Evolutionary conservation across 2,888 invertebrate species (phyloP).

Genomic region (Caenorhabditis virilis): DNA sequence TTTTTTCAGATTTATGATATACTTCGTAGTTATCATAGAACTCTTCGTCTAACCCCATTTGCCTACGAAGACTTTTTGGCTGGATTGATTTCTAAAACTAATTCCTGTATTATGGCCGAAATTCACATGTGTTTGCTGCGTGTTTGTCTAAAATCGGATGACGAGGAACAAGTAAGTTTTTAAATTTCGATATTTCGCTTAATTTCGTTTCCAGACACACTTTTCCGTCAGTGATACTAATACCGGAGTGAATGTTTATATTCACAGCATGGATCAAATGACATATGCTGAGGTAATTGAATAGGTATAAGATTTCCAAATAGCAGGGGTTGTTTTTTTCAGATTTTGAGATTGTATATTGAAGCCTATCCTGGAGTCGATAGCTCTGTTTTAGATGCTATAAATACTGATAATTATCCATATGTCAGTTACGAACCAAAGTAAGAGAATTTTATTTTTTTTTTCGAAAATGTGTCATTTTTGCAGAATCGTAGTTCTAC

Average conservation of each 20-base stretch:
- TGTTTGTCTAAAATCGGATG: constrained; percentile 84
- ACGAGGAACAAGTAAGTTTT: constrained; percentile 75
- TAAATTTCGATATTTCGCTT: not conserved
- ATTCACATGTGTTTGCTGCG: constrained; percentile 91
- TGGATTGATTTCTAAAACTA: constrained; percentile 86
- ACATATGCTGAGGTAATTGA: constrained; percentile 87
- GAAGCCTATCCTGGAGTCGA: constrained; percentile 26
- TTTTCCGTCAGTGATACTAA: constrained; percentile 83
- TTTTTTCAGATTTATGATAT: constrained; percentile 85
- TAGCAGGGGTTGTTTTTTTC: not conserved
- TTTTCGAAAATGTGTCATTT: constrained; percentile 74
- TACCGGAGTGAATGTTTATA: constrained; percentile 90
- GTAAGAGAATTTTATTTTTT: constrained; percentile 7
- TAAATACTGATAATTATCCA: constrained; percentile 75
- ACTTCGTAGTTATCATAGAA: constrained; percentile 82
- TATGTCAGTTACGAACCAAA: constrained; percentile 79
- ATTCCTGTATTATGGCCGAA: constrained; percentile 82
- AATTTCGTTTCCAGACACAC: constrained; percentile 20
- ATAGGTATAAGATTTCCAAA: not conserved
- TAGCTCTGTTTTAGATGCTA: constrained; percentile 36
- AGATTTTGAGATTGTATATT: constrained; percentile 27
- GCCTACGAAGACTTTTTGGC: constrained; percentile 96
- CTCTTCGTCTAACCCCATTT: constrained; percentile 88
- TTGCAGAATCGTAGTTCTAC: constrained; percentile 45
- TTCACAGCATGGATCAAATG: constrained; percentile 89